Evolutionary conservation across 2,113 vertebrate species (phyloP).

Genomic region (Callocephalon fimbriatum): DNA sequence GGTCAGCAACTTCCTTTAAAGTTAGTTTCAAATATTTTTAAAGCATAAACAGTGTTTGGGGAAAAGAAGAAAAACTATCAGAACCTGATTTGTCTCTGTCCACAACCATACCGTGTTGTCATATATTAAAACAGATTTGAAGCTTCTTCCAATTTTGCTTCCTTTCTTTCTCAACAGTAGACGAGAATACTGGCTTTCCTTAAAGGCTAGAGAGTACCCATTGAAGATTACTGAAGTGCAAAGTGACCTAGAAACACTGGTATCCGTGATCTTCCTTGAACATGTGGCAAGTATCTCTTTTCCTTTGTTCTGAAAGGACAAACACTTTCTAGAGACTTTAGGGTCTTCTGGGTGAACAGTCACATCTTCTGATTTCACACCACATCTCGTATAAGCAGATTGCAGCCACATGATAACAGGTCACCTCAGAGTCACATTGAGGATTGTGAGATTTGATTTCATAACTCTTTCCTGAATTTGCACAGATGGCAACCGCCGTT

Average conservation of each 20-base stretch:
- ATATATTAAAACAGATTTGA: background rate
- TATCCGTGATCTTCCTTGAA: background rate
- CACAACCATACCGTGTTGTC: background rate
- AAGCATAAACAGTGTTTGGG: background rate
- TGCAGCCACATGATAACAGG: rapidly evolving
- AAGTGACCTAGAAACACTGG: background rate
- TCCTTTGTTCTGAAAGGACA: background rate
- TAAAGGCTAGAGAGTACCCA: background rate
- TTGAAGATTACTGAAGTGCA: background rate
- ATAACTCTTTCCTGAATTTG: background rate
- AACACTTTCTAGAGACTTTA: background rate
- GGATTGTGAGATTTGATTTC: background rate
- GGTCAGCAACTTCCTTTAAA: conserved; percentile 62
- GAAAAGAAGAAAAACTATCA: background rate
- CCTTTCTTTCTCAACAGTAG: background rate
- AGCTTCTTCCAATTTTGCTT: background rate
- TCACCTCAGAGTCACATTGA: background rate
- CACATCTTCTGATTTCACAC: background rate
- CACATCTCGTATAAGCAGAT: background rate
- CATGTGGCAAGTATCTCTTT: background rate
- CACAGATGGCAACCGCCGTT: background rate
- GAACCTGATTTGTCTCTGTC: background rate
- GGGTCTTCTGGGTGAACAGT: background rate
- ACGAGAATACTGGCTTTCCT: background rate
- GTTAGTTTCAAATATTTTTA: conserved; percentile 41